Base-by-base conservation (phyloP, 2,113 vertebrate species). In the Cololabis saira region DNA sequence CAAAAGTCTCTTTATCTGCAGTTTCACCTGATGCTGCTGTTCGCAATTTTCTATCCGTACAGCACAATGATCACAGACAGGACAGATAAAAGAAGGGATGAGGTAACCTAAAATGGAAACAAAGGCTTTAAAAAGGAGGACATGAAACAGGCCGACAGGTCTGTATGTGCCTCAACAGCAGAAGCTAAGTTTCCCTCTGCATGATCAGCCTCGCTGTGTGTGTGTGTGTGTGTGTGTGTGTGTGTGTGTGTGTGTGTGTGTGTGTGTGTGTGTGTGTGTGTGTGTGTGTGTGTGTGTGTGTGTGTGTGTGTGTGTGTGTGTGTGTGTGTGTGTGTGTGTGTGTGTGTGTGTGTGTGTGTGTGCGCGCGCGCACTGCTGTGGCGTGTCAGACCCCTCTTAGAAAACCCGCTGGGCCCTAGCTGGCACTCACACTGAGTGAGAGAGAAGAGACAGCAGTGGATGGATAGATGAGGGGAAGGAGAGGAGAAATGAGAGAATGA, bases 361-460 rank as follows among this genome's bases (percentile, higher is more conserved):
- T 11, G 11, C n/a, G n/a, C n/a, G n/a, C n/a, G n/a, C n/a, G n/a
- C 22, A 12, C 54, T 63, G 52, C 42, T 78, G 73, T 74, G 53
- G 73, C 86, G 82, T 88, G 87, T 87, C 86, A 84, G 82, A 73
- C 49, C 80, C 69, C 82, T 87, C 81, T 62, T 50, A 84, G 82
- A 83, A 88, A 82, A 81, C 81, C 89, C 62, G 74, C 85, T 87
- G 82, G 84, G 86, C 82, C 74, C 57, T 16, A 67, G 74, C 82
- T 87, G 74, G 83, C 72, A 70, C 77, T 87, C 87, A 85, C 78
- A 82, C 85, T 71, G 83, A 58, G 86, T 43, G 61, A 72, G 60
- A 87, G 80, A 75, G 78, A 77, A 80, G 74, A 64, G 58, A 44
- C n/a, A 40, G 68, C 47, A 57, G 54, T 59, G 71, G 67, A 76